Percentiles rank a stretch among this genome's conserved stretches.
Evolutionary conservation across 1,140 invertebrate species (phyloP).

Genomic region (Oryzaephilus surinamensis): DNA sequence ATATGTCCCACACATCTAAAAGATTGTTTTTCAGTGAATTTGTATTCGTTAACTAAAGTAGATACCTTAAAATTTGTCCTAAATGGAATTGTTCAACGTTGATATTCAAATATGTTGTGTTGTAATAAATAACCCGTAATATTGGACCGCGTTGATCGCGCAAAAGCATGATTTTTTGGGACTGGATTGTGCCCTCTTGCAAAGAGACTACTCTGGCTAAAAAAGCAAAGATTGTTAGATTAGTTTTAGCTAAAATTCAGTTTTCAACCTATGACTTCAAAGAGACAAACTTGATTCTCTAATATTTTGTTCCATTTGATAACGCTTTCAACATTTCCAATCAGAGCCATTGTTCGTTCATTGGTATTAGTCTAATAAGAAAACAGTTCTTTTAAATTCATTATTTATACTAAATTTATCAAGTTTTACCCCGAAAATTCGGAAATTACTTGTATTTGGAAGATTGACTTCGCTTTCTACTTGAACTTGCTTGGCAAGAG

Average conservation of each 20-base stretch:
- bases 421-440: no score
- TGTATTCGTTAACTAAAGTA: slow-evolving; percentile 1
- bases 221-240: neutral
- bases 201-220: slow-evolving; percentile 11
- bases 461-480: no score
- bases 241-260: slow-evolving; percentile 2
- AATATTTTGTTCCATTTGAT: slow-evolving; percentile 16
- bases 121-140: slow-evolving; percentile 14
- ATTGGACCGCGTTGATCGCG: slow-evolving; percentile 16
- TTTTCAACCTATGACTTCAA: slow-evolving; percentile 15
- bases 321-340: slow-evolving; percentile 10
- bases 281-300: slow-evolving; percentile 9
- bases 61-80: slow-evolving; percentile 15
- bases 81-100: slow-evolving; percentile 9
- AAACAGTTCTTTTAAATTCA: no score
- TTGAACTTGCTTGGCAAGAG: no score
- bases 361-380: no score
- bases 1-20: slow-evolving; percentile 8
- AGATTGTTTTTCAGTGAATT: neutral
- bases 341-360: no score
- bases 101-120: slow-evolving; percentile 8
- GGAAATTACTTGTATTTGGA: no score
- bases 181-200: slow-evolving; percentile 9
- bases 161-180: slow-evolving; percentile 13
- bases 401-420: no score